These are phyloP conservation scores for Eubasilissa regina DNA, from an alignment of 1,140 invertebrate species.

Conservation along the genomic window DNA sequence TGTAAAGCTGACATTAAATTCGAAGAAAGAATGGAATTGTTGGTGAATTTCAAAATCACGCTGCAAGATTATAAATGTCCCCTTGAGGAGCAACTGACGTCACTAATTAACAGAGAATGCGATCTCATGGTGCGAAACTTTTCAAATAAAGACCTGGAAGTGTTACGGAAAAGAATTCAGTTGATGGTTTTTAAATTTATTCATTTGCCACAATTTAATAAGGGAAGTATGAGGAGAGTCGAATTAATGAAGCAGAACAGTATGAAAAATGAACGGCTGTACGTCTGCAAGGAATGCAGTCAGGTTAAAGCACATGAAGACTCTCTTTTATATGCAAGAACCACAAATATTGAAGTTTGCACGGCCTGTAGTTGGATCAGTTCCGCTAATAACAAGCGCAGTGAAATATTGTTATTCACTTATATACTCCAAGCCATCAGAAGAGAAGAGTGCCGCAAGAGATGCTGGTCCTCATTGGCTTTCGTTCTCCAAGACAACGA, in stretches of 20 bases:
- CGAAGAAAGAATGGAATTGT: slow-evolving; percentile 73
- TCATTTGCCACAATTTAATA: slow-evolving; percentile 72
- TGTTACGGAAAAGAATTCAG: slow-evolving; percentile 74
- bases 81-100: slow-evolving; percentile 72
- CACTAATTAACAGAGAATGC: slow-evolving; percentile 76
- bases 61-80: slow-evolving; percentile 72
- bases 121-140: slow-evolving; percentile 72
- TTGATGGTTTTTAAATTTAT: slow-evolving; percentile 72
- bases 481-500: slow-evolving; percentile 78
- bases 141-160: slow-evolving; percentile 68
- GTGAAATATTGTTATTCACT: slow-evolving; percentile 75
- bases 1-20: slow-evolving; percentile 67
- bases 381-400: slow-evolving; percentile 70
- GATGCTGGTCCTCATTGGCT: slow-evolving; percentile 73
- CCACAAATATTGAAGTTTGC: slow-evolving; percentile 69
- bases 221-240: slow-evolving; percentile 70
- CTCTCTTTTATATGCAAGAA: slow-evolving; percentile 68
- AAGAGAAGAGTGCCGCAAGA: slow-evolving; percentile 73
- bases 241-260: slow-evolving; percentile 68
- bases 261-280: slow-evolving; percentile 70
- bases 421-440: slow-evolving; percentile 76
- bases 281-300: slow-evolving; percentile 72
- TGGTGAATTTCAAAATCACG: slow-evolving; percentile 73
- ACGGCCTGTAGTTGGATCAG: slow-evolving; percentile 72
- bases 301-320: slow-evolving; percentile 71